Conservation (phyloP, 2,888 invertebrate species). For the Ornithoptera priamus region DNA sequence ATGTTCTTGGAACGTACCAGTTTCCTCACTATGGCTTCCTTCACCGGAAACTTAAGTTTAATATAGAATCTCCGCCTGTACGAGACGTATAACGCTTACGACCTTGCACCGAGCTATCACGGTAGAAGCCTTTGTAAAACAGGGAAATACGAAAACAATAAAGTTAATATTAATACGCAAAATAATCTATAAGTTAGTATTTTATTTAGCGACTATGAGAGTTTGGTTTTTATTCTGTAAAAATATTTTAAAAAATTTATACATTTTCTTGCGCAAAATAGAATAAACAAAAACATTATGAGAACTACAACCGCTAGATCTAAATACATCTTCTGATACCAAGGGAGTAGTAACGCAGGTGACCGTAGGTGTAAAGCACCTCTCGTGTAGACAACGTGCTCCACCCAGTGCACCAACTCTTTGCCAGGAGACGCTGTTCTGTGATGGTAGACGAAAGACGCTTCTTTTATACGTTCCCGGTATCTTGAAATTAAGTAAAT, state of each 20-base stretch:
- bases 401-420: constrained; percentile 84
- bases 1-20: too few species aligned
- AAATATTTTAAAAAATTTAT: neutral
- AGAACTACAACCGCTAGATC: constrained; percentile 38
- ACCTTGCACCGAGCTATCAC: too few species aligned
- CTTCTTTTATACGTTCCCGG: constrained; percentile 40
- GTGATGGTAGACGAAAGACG: constrained; percentile 50
- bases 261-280: neutral
- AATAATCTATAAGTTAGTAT: neutral
- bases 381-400: constrained; percentile 80
- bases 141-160: too few species aligned
- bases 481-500: constrained; percentile 40
- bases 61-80: too few species aligned
- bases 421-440: constrained; percentile 78
- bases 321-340: constrained; percentile 58
- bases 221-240: neutral
- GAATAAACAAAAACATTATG: neutral
- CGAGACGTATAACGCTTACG: too few species aligned
- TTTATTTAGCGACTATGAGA: neutral
- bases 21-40: too few species aligned
- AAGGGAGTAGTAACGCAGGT: constrained; percentile 42
- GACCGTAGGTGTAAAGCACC: constrained; percentile 74
- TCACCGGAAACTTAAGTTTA: too few species aligned
- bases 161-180: neutral
- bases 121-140: too few species aligned